Conservation (phyloP, 2,797 vertebrate species). For the Pteronotus mesoamericanus region DNA sequence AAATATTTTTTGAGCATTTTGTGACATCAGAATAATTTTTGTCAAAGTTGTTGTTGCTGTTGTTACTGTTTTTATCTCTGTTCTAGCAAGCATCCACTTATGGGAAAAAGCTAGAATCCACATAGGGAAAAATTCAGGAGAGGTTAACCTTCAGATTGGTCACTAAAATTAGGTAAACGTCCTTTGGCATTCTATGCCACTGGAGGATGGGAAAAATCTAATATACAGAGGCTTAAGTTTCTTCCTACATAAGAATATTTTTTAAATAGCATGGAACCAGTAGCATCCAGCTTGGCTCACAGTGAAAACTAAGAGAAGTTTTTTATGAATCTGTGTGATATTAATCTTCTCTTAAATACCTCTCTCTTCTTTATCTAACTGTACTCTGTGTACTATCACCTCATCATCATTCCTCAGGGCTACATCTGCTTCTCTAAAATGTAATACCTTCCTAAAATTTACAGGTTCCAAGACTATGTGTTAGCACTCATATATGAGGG, state of each 20-base stretch:
- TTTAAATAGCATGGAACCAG: neutral
- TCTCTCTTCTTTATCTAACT: neutral
- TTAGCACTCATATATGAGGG: neutral
- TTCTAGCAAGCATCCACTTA: neutral
- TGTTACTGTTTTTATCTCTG: neutral
- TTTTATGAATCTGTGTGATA: neutral
- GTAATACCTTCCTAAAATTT: neutral
- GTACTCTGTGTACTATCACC: neutral
- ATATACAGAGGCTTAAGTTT: neutral
- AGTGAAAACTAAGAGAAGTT: conserved; percentile 2
- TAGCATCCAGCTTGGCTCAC: neutral
- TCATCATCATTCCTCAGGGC: neutral
- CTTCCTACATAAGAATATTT: neutral
- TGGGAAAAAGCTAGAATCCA: neutral
- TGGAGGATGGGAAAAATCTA: neutral
- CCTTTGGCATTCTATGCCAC: neutral
- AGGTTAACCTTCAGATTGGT: neutral
- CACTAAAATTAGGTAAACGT: neutral
- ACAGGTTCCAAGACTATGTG: neutral
- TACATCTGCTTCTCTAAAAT: neutral
- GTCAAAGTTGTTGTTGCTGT: neutral
- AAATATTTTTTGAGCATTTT: neutral
- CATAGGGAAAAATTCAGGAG: neutral
- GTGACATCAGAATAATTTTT: neutral
- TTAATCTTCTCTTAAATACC: neutral